Base-by-base conservation (phyloP, 2,797 vertebrate genomes). In the Rhinella marina region DNA sequence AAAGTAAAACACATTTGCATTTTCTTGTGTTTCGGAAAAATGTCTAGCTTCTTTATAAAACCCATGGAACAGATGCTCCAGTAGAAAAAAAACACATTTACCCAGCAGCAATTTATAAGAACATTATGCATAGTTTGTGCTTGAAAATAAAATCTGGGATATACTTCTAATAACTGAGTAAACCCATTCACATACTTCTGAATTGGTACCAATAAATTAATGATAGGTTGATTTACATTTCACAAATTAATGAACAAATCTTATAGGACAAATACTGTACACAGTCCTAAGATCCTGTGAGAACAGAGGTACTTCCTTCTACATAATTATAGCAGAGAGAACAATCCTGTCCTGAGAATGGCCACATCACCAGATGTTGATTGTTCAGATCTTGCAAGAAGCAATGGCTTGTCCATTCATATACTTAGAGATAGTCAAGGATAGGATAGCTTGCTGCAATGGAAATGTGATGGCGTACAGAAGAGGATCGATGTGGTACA, bases 41-140 rank as follows among this genome's bases (percentile, higher is more conserved):
- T 64, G 52, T 88, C 70, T 57, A n/a, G 48, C 80, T 87, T 85
- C 12, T 76, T 92, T 90, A 84, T 48, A 91, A 88, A 90, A 27
- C 75, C 86, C 88, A 86, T 90, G n/a, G 90, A 83, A 14, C 75
- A 87, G 81, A 87, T 87, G 81, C 86, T 87, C 48, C 81, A 83
- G 25, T 13, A 68, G 86, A 66, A 82, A 77, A 57, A 62, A 87
- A 87, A 82, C 68, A 82, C 86, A 82, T 87, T 87, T 82, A 87
- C 86, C 80, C 86, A 82, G 48, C 59, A 87, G 86, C 80, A 83
- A 68, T 87, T 68, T 77, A 87, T 59, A 72, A 87, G 86, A 83
- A 87, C 86, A 87, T 83, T 87, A 57, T 87, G 80, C 48, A 87
- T 87, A 5, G 61, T 83, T 77, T 64, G 70, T 54, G 21, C 61